Conservation (phyloP, 2,113 vertebrate species). For the Bubo scandiacus region DNA sequence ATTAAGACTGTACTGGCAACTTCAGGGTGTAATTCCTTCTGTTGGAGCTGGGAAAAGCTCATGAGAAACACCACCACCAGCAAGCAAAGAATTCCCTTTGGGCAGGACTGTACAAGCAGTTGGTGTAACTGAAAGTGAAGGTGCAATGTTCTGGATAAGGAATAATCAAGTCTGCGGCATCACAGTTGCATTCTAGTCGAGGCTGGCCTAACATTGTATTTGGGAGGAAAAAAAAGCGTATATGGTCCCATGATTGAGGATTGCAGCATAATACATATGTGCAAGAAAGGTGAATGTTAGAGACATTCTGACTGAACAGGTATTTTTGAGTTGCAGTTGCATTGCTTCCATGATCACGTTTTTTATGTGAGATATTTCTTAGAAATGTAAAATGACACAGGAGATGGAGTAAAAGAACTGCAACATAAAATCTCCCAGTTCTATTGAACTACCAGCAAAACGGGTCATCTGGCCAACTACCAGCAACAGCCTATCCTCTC, state of each 20-base stretch:
- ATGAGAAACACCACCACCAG: neutral
- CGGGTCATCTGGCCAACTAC: neutral
- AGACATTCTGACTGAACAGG: neutral
- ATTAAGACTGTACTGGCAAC: neutral
- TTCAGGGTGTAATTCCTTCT: neutral
- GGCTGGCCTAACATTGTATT: neutral
- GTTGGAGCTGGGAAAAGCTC: neutral
- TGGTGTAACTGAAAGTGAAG: neutral
- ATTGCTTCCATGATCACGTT: neutral
- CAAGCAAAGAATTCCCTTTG: neutral
- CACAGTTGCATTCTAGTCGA: neutral
- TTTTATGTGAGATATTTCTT: neutral
- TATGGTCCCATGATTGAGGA: neutral
- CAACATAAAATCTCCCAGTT: neutral
- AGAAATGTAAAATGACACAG: neutral
- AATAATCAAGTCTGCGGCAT: neutral
- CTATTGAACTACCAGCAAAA: neutral
- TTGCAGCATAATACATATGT: rapidly evolving
- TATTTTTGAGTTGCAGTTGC: neutral
- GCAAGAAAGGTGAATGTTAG: neutral
- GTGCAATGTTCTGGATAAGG: neutral
- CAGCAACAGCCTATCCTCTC: neutral
- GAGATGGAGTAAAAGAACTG: neutral
- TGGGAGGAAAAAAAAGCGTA: neutral
- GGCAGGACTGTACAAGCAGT: neutral